Conservation (phyloP, 1,140 invertebrate species). For the Drosophila gunungcola region DNA sequence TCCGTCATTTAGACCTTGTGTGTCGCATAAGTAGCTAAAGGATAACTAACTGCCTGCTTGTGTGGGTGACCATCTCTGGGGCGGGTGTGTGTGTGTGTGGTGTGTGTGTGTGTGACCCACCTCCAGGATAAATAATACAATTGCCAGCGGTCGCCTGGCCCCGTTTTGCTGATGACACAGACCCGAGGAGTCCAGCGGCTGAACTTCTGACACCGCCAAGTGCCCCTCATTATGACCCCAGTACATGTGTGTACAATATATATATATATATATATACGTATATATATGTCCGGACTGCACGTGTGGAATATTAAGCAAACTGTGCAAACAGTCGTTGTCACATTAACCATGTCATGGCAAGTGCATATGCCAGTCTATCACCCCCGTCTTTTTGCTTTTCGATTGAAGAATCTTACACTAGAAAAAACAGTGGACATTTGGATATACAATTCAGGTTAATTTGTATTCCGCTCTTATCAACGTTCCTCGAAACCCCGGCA, state of each 20-base stretch:
- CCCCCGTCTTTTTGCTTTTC: constrained; percentile 1
- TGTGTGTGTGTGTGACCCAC: constrained; percentile 4
- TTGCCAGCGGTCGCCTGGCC: constrained; percentile 22
- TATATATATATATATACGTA: constrained; percentile 5
- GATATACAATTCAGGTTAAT: too few relatives aligned
- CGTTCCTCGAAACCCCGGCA: too few relatives aligned
- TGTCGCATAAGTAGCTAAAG: constrained; percentile 42
- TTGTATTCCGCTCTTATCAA: too few relatives aligned
- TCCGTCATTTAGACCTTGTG: background rate
- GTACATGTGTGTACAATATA: constrained; percentile 11
- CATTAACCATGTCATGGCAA: constrained; percentile 59
- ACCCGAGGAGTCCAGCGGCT: constrained; percentile 22
- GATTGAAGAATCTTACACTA: constrained; percentile 1
- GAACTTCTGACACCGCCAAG: constrained; percentile 44
- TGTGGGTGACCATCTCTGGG: constrained; percentile 31
- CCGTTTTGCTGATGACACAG: constrained; percentile 64
- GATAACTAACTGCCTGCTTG: constrained; percentile 15
- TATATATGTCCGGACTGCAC: constrained; percentile 29
- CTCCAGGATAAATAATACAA: constrained; percentile 27
- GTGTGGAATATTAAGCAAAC: constrained; percentile 65
- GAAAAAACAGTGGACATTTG: background rate
- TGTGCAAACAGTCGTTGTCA: constrained; percentile 54
- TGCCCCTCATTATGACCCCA: constrained; percentile 46
- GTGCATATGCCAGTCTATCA: constrained; percentile 50
- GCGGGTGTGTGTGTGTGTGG: constrained; percentile 4